Evolutionary conservation across 2,113 vertebrate species (phyloP), one percentile per base, ranked within the genome.

Genomic region (Parotia lawesii): DNA sequence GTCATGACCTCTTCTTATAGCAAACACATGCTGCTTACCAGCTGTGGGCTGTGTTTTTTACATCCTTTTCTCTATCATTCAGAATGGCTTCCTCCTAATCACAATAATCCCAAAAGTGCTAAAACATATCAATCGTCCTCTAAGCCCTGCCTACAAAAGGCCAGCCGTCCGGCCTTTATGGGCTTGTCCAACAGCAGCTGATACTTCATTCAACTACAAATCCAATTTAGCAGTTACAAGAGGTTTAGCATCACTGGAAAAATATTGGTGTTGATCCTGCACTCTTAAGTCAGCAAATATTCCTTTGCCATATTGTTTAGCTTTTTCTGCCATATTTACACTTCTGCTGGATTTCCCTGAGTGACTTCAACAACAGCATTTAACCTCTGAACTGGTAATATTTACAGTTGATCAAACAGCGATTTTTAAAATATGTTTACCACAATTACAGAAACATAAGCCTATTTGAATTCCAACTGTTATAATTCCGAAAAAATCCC

Each of bases 121-220:
- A 97, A 97, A 97, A 98, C 98, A 98, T 98, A 98, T 98, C 98
- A 99, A 98, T 98, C 98, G 98, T 97, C 97, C 98, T 98, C 96
- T 98, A 99, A 98, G 96, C 97, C 93, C 96, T 97, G 97, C 97
- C 97, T 98, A 98, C 98, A 98, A 98, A 98, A 98, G 98, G 95
- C 97, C 93, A 96, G 97, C 96, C 95, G 96, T 97, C 98, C 98
- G 27, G 96, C 98, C 98, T 98, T 98, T 98, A 98, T 98, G 94
- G 97, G 96, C 98, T 97, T 97, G 96, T 98, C 98, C 98, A 96
- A 97, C 96, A 98, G 98, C 97, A 98, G 98, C 98, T 97, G 97
- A 99, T 98, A 98, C 97, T 97, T 98, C 96, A 98, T 98, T 99
- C 98, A 98, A 95, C 97, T 97, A 98, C 97, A 98, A 99, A 99